Evolutionary conservation across 2,888 invertebrate species (phyloP), one percentile per base, ranked within the genome.

Genomic region (Netelia virgata): DNA sequence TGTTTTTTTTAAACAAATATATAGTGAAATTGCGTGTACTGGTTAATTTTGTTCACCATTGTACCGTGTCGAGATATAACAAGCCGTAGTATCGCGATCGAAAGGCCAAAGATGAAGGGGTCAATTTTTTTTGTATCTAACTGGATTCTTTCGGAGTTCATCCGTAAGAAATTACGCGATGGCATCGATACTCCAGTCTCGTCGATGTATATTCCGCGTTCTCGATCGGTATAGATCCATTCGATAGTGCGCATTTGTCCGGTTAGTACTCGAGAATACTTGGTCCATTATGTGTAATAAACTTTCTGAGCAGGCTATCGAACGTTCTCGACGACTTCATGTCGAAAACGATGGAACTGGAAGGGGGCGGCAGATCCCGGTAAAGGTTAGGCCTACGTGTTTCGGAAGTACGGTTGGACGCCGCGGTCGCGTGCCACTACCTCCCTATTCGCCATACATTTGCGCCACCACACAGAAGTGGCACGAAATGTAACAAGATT

Each of bases 361-460:
- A 61, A 53, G 57, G 69, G 68, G 76, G 63, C 23, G 20, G 50
- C n/a, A 68, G 79, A 59, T 69, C 41, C 57, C 59, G 66, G 73
- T 75, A 81, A 80, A 86, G 83, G 83, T 83, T 84, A 79, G 59
- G 82, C 68, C 43, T 86, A 86, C 84, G 87, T 84, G 84, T 82
- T 82, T 78, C 82, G 79, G 78, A 82, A 86, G 85, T 86, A 18
- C 11, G 76, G 83, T 77, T 69, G 69, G 53, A 14, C 53, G 61
- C 59, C 55, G 59, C 50, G 76, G 83, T 86, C 86, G 86, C 82
- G 84, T 82, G 82, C 82, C 78, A 73, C 73, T 73, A 59, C 77
- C 11, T 77, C 83, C 83, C 84, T 84, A 10, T 85, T 75, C 63
- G 66, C 69, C 64, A 64, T n/a, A 28, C 20, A 36, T 57, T 9